Base-by-base conservation (phyloP, 2,888 invertebrate species). In the Linnaemya tessellans region DNA sequence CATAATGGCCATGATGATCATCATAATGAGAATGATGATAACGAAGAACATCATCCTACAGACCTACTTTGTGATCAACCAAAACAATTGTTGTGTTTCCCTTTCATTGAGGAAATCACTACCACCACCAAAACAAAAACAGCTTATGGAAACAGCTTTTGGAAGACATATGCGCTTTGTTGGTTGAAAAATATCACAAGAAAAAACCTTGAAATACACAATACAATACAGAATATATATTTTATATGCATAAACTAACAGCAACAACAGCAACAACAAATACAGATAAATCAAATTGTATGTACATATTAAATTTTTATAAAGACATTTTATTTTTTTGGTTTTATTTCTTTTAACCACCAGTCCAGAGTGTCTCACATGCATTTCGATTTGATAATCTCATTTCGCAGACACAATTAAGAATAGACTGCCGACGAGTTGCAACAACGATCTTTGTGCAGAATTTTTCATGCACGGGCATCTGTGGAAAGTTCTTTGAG, bases 71-170 rank as follows among this genome's bases (percentile, higher is more conserved):
- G 79, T 65, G 74, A 79, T 67, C 74, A 62, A 67, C 49, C 58
- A 54, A 56, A 80, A 78, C 54, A 78, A 77, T 75, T 78, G 65
- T 58, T 80, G 71, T 80, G 90, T 91, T 91, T 91, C 90, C 89
- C 89, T 90, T 90, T 91, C 90, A 88, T 89, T 89, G 86, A 88
- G 88, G 87, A 88, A 87, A 81, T 87, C 81, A 68, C 78, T 58
- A 74, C 68, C 46, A 75, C 78, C 58, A 74, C 68, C 46, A 75
- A 73, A 62, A 73, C 51, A 11, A 13, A 73, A 46, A 46, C 30
- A 73, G 25, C 22, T 38, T 9, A 20, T 56, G 11, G 51, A 71
- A 67, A 68, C 51, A 82, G 22, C 43, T 62, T 68, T 64, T 56
- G 54, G 54, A 73, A 77, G 74, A 70, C 85, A 85, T 85, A 82